phyloP scores from a whole-genome alignment of 2,797 vertebrate species.

The Aratinga solstitialis region DNA sequence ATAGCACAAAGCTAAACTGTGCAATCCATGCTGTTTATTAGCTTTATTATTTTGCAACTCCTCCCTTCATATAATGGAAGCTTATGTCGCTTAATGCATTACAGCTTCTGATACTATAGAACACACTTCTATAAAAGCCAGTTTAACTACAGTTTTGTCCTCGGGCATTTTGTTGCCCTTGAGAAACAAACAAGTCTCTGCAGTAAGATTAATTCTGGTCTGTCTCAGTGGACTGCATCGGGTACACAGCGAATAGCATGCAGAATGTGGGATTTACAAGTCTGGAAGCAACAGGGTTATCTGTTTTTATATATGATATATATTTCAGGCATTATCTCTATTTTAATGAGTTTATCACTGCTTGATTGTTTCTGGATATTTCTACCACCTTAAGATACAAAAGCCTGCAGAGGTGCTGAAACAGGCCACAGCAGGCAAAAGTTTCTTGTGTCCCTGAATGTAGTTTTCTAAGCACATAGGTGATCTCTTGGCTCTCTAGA shows the following conservation, averaged over 20 bases:
- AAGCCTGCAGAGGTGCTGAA: neutral
- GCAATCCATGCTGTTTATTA: neutral
- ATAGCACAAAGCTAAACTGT: neutral
- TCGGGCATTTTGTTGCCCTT: neutral
- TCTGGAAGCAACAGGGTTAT: neutral
- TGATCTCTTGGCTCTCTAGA: neutral
- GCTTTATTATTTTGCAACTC: neutral
- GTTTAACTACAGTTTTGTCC: neutral
- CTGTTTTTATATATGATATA: no score
- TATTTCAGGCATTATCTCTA: neutral
- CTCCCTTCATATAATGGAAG: neutral
- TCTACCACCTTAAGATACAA: neutral
- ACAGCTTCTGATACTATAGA: neutral
- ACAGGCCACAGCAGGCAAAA: neutral
- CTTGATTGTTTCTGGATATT: neutral
- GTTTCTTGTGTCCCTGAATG: neutral
- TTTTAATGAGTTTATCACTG: neutral
- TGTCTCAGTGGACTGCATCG: neutral
- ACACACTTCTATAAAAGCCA: neutral
- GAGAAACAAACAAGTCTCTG: neutral
- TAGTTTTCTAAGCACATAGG: neutral
- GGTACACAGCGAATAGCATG: neutral
- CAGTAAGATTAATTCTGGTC: neutral
- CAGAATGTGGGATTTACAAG: neutral
- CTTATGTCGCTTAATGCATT: neutral